Conservation (phyloP, 2,797 vertebrate species). For the Sphenopsis melanotis region DNA sequence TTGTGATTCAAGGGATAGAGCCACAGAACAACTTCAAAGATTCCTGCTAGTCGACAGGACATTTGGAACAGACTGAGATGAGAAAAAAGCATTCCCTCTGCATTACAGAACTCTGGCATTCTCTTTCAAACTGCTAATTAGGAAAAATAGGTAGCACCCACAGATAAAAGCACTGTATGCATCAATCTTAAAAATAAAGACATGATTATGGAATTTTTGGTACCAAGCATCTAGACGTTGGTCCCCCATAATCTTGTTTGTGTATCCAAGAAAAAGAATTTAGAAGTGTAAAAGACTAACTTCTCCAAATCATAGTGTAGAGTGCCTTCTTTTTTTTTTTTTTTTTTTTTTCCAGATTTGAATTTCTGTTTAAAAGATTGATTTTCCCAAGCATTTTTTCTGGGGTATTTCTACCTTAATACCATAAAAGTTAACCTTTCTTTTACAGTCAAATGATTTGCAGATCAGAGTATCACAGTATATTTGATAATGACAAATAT, state of each 20-base stretch:
- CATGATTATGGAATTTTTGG: background rate
- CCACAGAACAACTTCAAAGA: slow-evolving; percentile 52
- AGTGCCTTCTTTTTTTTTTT: background rate
- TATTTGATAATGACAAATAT: background rate
- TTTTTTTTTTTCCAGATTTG: accelerated
- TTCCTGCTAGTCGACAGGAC: slow-evolving; percentile 25
- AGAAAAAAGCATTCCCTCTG: slow-evolving; percentile 49
- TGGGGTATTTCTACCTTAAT: background rate
- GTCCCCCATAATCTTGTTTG: background rate
- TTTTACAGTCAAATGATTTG: background rate
- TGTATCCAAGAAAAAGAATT: background rate
- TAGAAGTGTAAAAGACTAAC: background rate
- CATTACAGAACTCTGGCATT: slow-evolving; percentile 47
- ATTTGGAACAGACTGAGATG: slow-evolving; percentile 51
- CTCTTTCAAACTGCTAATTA: slow-evolving; percentile 56
- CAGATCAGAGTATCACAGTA: background rate
- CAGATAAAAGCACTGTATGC: slow-evolving; percentile 14
- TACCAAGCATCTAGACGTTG: background rate
- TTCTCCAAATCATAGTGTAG: background rate
- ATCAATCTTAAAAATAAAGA: slow-evolving; percentile 2
- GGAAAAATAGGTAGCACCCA: slow-evolving; percentile 23
- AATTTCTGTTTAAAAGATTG: background rate
- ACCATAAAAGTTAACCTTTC: background rate
- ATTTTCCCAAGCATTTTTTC: background rate
- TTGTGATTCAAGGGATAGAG: slow-evolving; percentile 42